Base-by-base conservation (phyloP, 2,888 invertebrate genomes). In the Polyommatus iphigenia region DNA sequence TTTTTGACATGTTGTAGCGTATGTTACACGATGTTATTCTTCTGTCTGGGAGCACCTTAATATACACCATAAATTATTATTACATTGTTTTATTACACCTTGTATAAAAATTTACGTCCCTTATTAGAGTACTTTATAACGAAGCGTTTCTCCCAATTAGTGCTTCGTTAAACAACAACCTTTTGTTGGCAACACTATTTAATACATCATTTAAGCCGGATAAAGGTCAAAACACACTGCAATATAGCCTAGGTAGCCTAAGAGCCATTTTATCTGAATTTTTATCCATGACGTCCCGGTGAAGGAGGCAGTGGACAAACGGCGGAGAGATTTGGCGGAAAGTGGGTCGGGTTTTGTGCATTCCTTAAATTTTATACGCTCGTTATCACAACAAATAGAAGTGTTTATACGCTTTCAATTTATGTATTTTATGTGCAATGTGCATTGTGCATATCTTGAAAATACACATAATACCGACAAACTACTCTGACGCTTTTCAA, bases 311-410 rank as follows among this genome's bases (percentile, higher is more conserved):
- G 41, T 41, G 41, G 41, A 41, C 41, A 8, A 10, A 7, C 36
- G 36, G 36, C 20, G 29, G 13, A 29, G 67, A 29, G 67, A 67
- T 29, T 67, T 67, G 67, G 67, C 29, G 15, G 67, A 8, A 67
- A 67, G 15, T 62, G 24, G 62, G 62, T 24, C 67, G 15, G 67
- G 6, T 29, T 67, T 29, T 67, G 67, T 67, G 15, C 67, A 67
- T 6, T 67, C 67, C 67, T 20, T 20, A 62, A 29, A 29, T 4
- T 29, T 67, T 67, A 29, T 67, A 67, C 67, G 4, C 67, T 67
- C 29, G 67, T 67, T 67, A 67, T 29, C 67, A 6, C 67, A 67
- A 67, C 29, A 67, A 29, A 67, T 67, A 29, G 67, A 67, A 4
- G 24, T 24, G 67, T 67, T 67, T 67, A 67, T 4, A 29, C 1